Evolutionary conservation across 2,113 vertebrate species (phyloP), one percentile per base, ranked within the genome.

Genomic region (Phalacrocorax brasilianus): DNA sequence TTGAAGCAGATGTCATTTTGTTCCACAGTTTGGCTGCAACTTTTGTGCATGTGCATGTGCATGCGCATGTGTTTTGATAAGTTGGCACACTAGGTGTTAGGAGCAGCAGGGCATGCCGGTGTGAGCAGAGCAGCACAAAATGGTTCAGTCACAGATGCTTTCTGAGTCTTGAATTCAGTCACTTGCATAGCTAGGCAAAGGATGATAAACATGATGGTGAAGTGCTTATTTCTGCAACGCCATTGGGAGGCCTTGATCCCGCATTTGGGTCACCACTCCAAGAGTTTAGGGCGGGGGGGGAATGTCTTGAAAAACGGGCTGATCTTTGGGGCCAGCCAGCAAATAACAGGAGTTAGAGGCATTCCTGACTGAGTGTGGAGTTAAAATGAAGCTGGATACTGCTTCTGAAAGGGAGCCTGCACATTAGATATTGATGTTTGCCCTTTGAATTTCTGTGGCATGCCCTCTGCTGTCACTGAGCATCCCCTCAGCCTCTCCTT

Each of bases 1-100:
- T 19, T 9, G n/a, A 79, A 68, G 74, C 27, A 55, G 30, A 42
- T 61, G 68, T 33, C 52, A 5, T 30, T 59, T 62, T 61, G 16
- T n/a, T 80, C 45, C 4, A n/a, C 45, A 21, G n/a, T 38, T 61
- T 30, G 67, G 28, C 35, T 67, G 72, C 78, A 78, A 35, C 30
- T 38, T 28, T 14, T 20, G 24, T 52, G 62, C 21, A 1, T 11
- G 44, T 23, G 45, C 38, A 40, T 33, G 38, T 35, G 49, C 28
- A 2, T 2, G 2, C 50, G 33, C 23, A 3, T 3, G 2, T 3
- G 21, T 33, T 49, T 28, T n/a, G 45, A 16, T 14, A 16, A 50
- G 40, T 19, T 20, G 65, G 9, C 58, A 50, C 38, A 49, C 62
- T 32, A 45, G 56, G 47, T 61, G 23, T 40, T 19, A 33, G 32